Base-by-base conservation (phyloP, 92 coral and sea anemone species). In the Galaxea fascicularis region DNA sequence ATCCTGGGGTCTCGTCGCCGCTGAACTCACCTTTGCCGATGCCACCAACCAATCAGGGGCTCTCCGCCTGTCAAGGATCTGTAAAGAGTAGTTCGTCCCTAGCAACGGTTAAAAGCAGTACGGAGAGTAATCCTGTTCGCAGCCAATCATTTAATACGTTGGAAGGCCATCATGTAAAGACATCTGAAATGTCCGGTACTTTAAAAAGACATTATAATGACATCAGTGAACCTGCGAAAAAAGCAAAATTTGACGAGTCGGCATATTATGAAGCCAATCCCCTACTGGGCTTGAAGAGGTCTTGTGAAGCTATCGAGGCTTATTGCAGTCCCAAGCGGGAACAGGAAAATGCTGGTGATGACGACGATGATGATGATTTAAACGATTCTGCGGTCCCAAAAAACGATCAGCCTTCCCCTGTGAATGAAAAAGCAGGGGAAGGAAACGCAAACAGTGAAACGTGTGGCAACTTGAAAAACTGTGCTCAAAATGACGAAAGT, bases 271-370 rank as follows among this genome's bases (percentile, higher is more conserved):
- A 90, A 68, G 73, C 95, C 17, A 90, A 94, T 80, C 98, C 98
- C 14, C 92, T 94, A 3, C 75, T 94, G 67, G 98, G 98, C n/a
- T 83, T 94, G 93, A 94, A 94, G 65, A 89, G 98, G 24, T 94
- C 98, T 4, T 94, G 98, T 85, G 98, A 94, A 74, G 98, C 98
- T 10, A 94, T 94, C 51, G 98, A 94, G 64, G 98, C 93, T 0
- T 89, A 87, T 39, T 89, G 91, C 63, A 89, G 89, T 75, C 93
- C 91, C 17, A 58, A 73, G 47, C 20, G 81, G 22, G 56, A 71
- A 66, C 62, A 65, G n/a, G 77, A 70, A n/a, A 56, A 67, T 27
- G 41, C 49, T 26, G 73, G 18, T 68, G 77, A n/a, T 8, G 71
- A 65, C 14, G 83, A 64, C 11, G 82, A 81, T 0, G 58, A 78